Conservation (phyloP, 2,888 invertebrate genomes). For the Agapetus fuscipes region DNA sequence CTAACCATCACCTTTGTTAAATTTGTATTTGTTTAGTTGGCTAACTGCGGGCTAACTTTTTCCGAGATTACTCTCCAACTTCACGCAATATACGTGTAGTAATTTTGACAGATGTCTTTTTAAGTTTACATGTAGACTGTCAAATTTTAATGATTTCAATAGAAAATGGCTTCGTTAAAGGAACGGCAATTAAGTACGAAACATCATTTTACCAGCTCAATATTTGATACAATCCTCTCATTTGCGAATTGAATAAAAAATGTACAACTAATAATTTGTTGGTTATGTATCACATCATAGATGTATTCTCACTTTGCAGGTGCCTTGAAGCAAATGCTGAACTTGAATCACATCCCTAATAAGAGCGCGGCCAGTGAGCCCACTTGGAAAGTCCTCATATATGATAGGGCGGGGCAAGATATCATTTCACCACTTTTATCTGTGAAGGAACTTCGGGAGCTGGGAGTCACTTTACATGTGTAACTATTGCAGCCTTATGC, state of each 20-base stretch:
- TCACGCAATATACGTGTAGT: constrained; percentile 19
- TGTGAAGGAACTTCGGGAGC: constrained; percentile 88
- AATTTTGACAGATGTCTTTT: constrained; percentile 18
- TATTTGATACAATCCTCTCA: background rate
- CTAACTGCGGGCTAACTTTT: too few relatives aligned
- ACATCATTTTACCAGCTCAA: constrained; percentile 1
- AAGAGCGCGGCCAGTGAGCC: constrained; percentile 76
- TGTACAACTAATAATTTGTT: background rate
- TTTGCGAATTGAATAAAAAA: background rate
- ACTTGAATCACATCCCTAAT: constrained; percentile 73
- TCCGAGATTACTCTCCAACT: constrained; percentile 8
- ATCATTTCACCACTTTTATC: constrained; percentile 95
- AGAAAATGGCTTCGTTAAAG: constrained; percentile 54
- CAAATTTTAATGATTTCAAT: constrained; percentile 8
- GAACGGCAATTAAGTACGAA: constrained; percentile 63
- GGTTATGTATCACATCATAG: background rate
- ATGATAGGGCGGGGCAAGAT: constrained; percentile 94
- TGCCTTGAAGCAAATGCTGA: constrained; percentile 92
- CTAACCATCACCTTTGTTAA: too few relatives aligned
- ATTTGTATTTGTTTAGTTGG: background rate
- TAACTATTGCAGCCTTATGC: too few relatives aligned
- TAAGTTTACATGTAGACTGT: background rate
- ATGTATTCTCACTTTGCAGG: too few relatives aligned
- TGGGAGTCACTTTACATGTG: constrained; percentile 97
- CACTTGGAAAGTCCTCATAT: constrained; percentile 93